Evolutionary conservation across 2,113 vertebrate genomes (phyloP).

Genomic region (Tor tambroides): DNA sequence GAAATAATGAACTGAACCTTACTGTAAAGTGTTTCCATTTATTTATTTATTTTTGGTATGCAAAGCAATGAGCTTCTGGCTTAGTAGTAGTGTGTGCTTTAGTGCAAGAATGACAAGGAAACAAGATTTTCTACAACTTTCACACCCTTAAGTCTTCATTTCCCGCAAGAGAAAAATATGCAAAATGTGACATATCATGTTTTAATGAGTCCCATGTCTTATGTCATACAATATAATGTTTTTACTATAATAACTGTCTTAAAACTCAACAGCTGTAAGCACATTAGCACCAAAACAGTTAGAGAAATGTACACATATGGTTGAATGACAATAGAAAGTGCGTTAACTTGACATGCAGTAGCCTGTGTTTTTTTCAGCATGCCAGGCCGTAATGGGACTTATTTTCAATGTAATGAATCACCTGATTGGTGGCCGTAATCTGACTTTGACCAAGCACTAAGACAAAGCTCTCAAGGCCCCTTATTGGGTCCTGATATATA

Average conservation of each 20-base stretch:
- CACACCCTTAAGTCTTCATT: not conserved
- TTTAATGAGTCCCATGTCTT: not conserved
- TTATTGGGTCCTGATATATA: conserved; percentile 11
- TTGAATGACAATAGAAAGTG: not conserved
- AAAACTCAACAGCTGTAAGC: not conserved
- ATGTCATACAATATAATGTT: not conserved
- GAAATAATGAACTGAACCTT: not conserved
- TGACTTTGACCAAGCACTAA: conserved; percentile 15
- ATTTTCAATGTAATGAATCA: not conserved
- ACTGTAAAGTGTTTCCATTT: not conserved
- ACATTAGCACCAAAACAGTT: not conserved
- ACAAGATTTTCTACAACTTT: not conserved
- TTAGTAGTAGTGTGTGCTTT: not conserved
- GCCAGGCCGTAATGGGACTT: not conserved
- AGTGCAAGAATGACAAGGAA: not conserved
- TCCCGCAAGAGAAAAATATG: not conserved
- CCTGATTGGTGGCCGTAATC: not conserved
- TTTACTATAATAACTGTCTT: not conserved
- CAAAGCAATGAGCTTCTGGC: not conserved
- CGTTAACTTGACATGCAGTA: not conserved
- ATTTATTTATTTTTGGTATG: not conserved
- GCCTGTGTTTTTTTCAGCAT: not conserved
- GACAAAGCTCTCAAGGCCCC: not conserved
- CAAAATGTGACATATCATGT: not conserved
- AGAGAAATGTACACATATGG: not conserved